phyloP scores from a whole-genome alignment of 2,113 vertebrate genomes.

The Okapia johnstoni region DNA sequence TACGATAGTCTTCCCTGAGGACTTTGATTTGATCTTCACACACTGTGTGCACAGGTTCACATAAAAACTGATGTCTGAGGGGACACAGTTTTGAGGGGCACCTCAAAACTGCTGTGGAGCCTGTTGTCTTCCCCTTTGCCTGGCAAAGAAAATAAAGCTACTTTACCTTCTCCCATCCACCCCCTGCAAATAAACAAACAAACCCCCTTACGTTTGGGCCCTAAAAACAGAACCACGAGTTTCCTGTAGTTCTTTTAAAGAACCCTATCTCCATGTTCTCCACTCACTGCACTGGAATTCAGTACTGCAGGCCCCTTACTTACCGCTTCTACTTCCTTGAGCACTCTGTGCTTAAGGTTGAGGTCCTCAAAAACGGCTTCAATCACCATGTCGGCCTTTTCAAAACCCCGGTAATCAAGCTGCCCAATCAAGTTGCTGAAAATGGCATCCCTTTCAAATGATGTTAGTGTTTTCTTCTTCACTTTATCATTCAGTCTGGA shows the following conservation, averaged over 20 bases:
- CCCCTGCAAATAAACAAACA: not conserved
- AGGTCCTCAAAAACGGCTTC: conserved; percentile 98
- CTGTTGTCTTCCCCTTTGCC: not conserved
- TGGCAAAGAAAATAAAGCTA: not conserved
- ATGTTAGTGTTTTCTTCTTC: conserved; percentile 90
- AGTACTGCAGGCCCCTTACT: conserved; percentile 69
- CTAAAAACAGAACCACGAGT: not conserved
- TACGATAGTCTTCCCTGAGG: not conserved
- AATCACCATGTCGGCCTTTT: conserved; percentile 94
- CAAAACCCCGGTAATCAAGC: conserved; percentile 91
- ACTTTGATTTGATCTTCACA: not conserved
- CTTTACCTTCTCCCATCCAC: not conserved
- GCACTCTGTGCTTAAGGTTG: conserved; percentile 90
- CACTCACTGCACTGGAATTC: too few relatives aligned
- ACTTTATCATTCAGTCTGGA: conserved; percentile 92
- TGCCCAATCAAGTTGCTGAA: conserved; percentile 87
- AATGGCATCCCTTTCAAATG: conserved; percentile 92
- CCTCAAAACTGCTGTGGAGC: not conserved
- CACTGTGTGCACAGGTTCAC: not conserved
- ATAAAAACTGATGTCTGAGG: not conserved
- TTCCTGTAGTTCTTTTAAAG: not conserved
- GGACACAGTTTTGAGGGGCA: not conserved
- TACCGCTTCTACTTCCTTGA: conserved; percentile 95
- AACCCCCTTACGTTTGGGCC: not conserved
- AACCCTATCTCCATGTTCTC: not conserved